Evolutionary conservation across 2,888 invertebrate species (phyloP).

Genomic region (Athrips mouffetella): DNA sequence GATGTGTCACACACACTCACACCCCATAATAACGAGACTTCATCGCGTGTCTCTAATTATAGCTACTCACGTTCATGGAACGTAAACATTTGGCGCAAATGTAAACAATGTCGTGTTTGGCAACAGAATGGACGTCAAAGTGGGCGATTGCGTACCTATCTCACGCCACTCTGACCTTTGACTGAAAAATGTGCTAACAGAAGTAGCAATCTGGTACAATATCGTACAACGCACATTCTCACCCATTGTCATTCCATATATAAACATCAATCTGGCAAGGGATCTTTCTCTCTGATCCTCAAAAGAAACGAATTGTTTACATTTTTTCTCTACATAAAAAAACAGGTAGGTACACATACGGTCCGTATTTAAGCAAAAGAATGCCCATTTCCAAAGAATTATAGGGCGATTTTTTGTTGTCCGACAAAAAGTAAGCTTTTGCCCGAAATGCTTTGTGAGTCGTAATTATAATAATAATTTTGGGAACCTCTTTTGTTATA

Average conservation of each 20-base stretch:
- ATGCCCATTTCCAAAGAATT: constrained; percentile 55
- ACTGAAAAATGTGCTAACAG: constrained; percentile 20
- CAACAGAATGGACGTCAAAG: constrained; percentile 17
- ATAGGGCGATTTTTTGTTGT: constrained; percentile 57
- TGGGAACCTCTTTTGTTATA: constrained; percentile 68
- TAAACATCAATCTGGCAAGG: constrained; percentile 32
- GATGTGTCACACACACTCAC: constrained; percentile 3
- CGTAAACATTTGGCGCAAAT: constrained; percentile 21
- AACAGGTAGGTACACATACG: constrained; percentile 46
- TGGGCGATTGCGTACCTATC: constrained; percentile 26
- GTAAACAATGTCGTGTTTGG: constrained; percentile 19
- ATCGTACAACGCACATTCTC: not conserved
- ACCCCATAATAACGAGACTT: constrained; percentile 12
- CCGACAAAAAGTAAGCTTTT: constrained; percentile 56
- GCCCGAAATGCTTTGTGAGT: constrained; percentile 60
- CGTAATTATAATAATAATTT: constrained; percentile 75
- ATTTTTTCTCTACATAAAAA: constrained; percentile 53
- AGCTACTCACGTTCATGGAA: constrained; percentile 16
- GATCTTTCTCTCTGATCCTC: constrained; percentile 27
- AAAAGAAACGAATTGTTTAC: constrained; percentile 61
- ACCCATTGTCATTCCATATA: constrained; percentile 33
- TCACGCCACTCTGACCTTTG: constrained; percentile 36
- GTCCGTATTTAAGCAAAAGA: constrained; percentile 45
- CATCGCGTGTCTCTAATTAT: constrained; percentile 17
- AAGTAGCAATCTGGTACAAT: not conserved